These are phyloP conservation scores for Panurus biarmicus DNA, from an alignment of 2,113 vertebrate genomes.

Conservation along the genomic window DNA sequence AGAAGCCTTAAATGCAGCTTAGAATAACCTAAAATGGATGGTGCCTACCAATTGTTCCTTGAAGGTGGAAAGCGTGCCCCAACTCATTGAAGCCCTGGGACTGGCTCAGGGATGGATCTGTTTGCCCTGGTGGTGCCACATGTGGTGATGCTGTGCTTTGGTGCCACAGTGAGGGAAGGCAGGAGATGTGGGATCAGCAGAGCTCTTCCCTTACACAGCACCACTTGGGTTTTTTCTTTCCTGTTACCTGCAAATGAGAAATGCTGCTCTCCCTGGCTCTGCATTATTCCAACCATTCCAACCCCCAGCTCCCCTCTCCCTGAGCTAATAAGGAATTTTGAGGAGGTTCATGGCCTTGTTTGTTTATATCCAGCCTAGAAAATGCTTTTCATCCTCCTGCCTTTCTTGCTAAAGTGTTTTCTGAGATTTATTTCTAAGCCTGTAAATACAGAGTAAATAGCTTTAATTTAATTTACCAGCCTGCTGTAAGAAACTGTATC, in stretches of 20 bases:
- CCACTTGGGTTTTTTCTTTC: background rate
- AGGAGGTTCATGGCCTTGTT: slow-evolving; percentile 55
- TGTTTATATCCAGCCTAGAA: slow-evolving; percentile 59
- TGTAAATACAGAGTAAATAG: slow-evolving; percentile 52
- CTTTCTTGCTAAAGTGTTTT: slow-evolving; percentile 48
- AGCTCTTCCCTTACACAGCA: background rate
- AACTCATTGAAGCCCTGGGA: fast-evolving
- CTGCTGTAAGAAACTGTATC: slow-evolving; percentile 22
- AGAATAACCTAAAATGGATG: background rate
- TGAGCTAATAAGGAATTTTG: slow-evolving; percentile 64
- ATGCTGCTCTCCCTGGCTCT: background rate
- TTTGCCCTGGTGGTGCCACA: background rate
- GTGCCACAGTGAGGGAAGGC: background rate
- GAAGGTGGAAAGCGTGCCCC: background rate
- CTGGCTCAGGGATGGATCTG: fast-evolving
- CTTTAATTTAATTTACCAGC: slow-evolving; percentile 67
- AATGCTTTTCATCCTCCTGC: slow-evolving; percentile 30
- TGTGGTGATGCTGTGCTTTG: fast-evolving
- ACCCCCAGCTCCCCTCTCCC: slow-evolving; percentile 35
- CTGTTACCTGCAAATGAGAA: background rate
- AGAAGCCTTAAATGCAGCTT: background rate
- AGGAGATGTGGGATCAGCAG: background rate
- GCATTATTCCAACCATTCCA: background rate
- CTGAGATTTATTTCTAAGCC: slow-evolving; percentile 62
- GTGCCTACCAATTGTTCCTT: background rate